Base-by-base conservation (phyloP, 2,888 invertebrate species). In the Trachelus troglodyta region DNA sequence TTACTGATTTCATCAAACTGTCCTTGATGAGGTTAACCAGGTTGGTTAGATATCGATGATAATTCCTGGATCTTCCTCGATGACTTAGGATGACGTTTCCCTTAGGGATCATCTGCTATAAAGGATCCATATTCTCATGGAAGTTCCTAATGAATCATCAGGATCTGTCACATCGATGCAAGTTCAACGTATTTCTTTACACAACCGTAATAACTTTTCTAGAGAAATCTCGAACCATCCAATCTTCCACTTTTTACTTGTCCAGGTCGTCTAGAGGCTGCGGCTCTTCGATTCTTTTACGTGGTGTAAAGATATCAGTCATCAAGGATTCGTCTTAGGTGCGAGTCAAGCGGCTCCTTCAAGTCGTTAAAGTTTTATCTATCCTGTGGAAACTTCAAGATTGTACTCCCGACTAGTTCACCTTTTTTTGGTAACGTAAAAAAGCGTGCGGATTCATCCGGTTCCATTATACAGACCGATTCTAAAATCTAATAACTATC, bases 1-100 rank as follows among this genome's bases (percentile, higher is more conserved):
- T 88, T 82, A 87, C 88, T 87, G 85, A 87, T 87, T 85, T 85
- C 84, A 83, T 83, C 79, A 84, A 85, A 84, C 83, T 81, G 82
- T 82, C 56, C 56, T 56, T 23, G 56, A 56, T 56, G 56, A 56
- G 56, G 56, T 56, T 56, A 56, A 56, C 56, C 56, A 56, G 56
- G 9, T 23, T 56, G 56, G 56, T 56, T 56, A 56, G 56, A 56
- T 56, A 56, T 56, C 23, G 56, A 56, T 23, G 56, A 9, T 56
- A 56, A 56, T 23, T 56, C 56, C 56, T 23, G 9, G 9, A 56
- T 56, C 9, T 23, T 56, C 56, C 56, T 56, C 9, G 56, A 56
- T 56, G 56, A 9, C 23, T 1, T 40, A 9, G 23, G 23, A 56
- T 23, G 56, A 56, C 56, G 56, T 56, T 23, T 6, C 56, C 23